Evolutionary conservation across 2,113 vertebrate species (phyloP).

Genomic region (Setophaga coronata): DNA sequence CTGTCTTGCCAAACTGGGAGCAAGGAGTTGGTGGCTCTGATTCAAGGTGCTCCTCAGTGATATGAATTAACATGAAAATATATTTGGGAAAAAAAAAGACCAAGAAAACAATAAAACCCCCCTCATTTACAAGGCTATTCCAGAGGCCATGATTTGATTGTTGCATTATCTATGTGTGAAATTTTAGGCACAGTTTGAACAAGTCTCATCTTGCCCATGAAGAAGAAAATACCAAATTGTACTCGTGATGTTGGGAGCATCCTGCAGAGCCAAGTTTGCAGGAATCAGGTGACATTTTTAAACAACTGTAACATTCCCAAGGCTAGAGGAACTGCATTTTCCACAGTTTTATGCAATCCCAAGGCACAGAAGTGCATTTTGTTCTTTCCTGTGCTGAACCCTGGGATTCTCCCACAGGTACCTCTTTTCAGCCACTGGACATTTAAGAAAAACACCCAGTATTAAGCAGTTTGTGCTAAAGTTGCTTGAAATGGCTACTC

Average conservation of each 20-base stretch:
- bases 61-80: not conserved
- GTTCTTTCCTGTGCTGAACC: not conserved
- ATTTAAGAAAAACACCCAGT: not conserved
- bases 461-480: not conserved
- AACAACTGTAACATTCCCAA: not conserved
- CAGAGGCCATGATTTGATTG: not conserved
- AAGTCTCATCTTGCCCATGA: not conserved
- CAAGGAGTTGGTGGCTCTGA: not conserved
- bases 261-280: not conserved
- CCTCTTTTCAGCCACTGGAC: not conserved
- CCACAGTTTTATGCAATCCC: not conserved
- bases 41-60: not conserved
- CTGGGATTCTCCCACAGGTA: not conserved
- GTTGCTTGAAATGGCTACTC: not conserved
- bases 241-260: not conserved
- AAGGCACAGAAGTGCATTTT: not conserved
- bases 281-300: not conserved
- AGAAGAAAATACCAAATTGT: not conserved
- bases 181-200: not conserved
- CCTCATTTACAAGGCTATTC: not conserved
- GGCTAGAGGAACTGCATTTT: not conserved
- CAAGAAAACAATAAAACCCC: not conserved
- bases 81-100: not conserved
- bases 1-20: not conserved
- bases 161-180: slow-evolving; percentile 3